These are phyloP conservation scores for Hedychridium roseum DNA, from an alignment of 2,888 invertebrate genomes.

Conservation along the genomic window DNA sequence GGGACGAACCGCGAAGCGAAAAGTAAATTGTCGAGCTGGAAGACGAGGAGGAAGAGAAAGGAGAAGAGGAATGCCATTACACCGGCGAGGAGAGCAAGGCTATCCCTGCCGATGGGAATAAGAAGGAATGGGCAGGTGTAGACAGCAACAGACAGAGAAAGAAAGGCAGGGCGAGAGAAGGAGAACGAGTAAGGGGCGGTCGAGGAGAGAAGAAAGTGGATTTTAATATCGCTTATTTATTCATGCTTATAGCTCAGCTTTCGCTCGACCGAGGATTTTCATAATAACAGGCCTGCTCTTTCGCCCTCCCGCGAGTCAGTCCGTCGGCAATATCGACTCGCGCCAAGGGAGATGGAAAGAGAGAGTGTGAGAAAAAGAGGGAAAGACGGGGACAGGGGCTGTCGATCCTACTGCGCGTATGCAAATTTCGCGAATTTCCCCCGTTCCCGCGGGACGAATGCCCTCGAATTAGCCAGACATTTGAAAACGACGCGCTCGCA, in stretches of 20 bases:
- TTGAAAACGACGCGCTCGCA: conserved; percentile 11
- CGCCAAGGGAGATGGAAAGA: no score
- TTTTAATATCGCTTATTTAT: conserved; percentile 52
- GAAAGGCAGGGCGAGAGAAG: not conserved
- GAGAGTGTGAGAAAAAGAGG: no score
- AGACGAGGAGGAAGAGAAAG: conserved; percentile 16
- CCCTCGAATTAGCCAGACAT: conserved; percentile 9
- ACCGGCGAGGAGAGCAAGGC: conserved; percentile 27
- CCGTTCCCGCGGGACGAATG: not conserved
- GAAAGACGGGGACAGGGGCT: conserved; percentile 13
- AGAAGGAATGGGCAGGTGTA: no score
- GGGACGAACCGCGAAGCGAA: no score
- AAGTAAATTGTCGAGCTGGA: conserved; percentile 36
- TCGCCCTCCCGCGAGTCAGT: conserved; percentile 6
- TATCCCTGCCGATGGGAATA: no score
- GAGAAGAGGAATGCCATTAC: conserved; percentile 42
- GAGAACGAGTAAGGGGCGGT: conserved; percentile 4
- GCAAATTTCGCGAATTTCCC: conserved; percentile 20
- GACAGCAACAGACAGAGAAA: no score
- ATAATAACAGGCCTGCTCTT: conserved; percentile 37
- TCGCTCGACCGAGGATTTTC: conserved; percentile 39
- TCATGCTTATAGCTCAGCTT: conserved; percentile 41
- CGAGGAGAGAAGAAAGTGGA: conserved; percentile 33
- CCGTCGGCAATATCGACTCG: conserved; percentile 26
- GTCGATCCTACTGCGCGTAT: conserved; percentile 23